Evolutionary conservation across 2,113 vertebrate genomes (phyloP), one percentile per base, ranked within the genome.

Genomic region (Odontophorus gujanensis): DNA sequence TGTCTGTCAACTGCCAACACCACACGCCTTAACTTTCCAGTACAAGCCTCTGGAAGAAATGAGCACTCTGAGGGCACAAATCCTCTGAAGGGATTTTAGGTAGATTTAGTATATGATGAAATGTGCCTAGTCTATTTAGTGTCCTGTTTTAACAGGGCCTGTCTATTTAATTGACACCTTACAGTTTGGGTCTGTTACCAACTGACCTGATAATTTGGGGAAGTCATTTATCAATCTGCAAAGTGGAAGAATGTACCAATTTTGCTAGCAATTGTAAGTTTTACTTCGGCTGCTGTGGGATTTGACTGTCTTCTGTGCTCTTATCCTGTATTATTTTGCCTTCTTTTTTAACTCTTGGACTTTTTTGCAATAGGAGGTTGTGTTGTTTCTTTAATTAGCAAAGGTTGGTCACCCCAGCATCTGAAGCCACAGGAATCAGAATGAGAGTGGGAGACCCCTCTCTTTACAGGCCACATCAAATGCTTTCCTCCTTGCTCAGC

Each of bases 371-470:
- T 67, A 85, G 65, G 67, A 93, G 92, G 34, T 91, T 92, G 59
- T 89, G 71, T 85, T 32, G 85, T 91, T 91, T 80, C 63, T 92
- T 80, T 77, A 80, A 87, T 93, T 96, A 85, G 63, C 67, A 87
- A 85, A 34, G 30, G 8, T 78, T 63, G 34, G 28, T 63, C 13
- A 9, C 50, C 25, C 79, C 59, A 81, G 40, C 61, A 90, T 92
- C 83, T 92, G 82, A 72, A 93, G 51, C 36, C 65, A 90, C 19
- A 51, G 72, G 58, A 58, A 72, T 87, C 24, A 50, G 83, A 91
- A 47, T 24, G 91, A 59, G 50, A 94, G 28, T 90, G 87, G 82
- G 69, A 82, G 85, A 86, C 47, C 47, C 59, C 6, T 83, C 40
- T 86, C 28, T 63, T 69, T 75, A 63, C 24, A 81, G 74, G 32